Percentiles rank a stretch among this genome's conserved stretches.
phyloP scores from a whole-genome alignment of 2,888 invertebrate species.

The Carcina quercana region DNA sequence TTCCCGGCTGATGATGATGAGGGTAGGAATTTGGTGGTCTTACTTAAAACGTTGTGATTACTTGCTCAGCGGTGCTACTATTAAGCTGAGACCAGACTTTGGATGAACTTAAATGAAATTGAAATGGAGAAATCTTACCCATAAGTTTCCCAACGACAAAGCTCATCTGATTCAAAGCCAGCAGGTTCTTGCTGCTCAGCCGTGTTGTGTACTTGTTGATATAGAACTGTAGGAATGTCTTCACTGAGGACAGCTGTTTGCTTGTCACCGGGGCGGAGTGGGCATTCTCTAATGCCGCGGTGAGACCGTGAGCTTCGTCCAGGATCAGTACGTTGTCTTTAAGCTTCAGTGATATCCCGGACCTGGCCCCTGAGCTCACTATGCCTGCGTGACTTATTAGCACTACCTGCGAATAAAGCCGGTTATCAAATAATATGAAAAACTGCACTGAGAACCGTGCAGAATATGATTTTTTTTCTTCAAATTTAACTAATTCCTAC shows the following conservation, averaged over 20 bases:
- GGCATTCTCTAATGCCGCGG: conserved; percentile 91
- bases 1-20: too few relatives aligned
- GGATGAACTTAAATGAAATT: neutral
- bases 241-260: conserved; percentile 77
- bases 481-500: too few relatives aligned
- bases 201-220: conserved; percentile 81
- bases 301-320: conserved; percentile 97
- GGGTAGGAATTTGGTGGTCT: too few relatives aligned
- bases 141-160: conserved; percentile 82
- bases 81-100: too few relatives aligned
- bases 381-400: conserved; percentile 62
- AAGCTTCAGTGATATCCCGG: conserved; percentile 58
- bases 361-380: conserved; percentile 55
- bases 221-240: conserved; percentile 80
- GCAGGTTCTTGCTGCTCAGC: conserved; percentile 85
- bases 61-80: too few relatives aligned
- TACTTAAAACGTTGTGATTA: too few relatives aligned
- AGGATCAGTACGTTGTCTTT: conserved; percentile 88
- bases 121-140: conserved; percentile 37
- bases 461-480: too few relatives aligned
- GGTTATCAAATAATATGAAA: too few relatives aligned
- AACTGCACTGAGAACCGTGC: too few relatives aligned
- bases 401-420: conserved; percentile 41
- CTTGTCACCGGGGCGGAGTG: conserved; percentile 84
- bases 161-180: conserved; percentile 87